phyloP scores from a whole-genome alignment of 2,113 vertebrate genomes.

The Trichomycterus rosablanca region DNA sequence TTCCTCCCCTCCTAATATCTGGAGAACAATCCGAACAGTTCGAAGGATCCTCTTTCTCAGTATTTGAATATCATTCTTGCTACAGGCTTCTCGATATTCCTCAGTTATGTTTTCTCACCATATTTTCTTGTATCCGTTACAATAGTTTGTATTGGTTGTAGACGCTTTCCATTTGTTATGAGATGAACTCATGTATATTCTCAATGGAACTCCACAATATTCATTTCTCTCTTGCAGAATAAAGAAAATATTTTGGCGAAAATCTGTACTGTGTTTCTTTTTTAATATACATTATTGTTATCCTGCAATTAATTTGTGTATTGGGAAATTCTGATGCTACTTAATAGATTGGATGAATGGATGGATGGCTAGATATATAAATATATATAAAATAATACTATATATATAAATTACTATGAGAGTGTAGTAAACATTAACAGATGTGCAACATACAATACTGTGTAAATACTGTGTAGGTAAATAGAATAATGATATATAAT shows the following conservation, averaged over 20 bases:
- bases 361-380: too few relatives aligned
- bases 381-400: too few relatives aligned
- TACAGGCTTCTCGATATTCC: constrained; percentile 53
- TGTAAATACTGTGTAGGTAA: too few relatives aligned
- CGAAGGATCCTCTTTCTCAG: constrained; percentile 61
- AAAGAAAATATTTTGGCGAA: constrained; percentile 72
- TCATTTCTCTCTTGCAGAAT: constrained; percentile 63
- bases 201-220: constrained; percentile 62
- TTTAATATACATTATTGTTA: too few relatives aligned
- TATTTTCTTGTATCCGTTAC: constrained; percentile 60
- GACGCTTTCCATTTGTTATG: constrained; percentile 60
- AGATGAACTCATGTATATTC: constrained; percentile 59
- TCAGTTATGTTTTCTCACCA: constrained; percentile 52
- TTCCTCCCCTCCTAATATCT: background rate
- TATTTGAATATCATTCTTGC: constrained; percentile 47
- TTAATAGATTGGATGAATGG: too few relatives aligned
- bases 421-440: too few relatives aligned
- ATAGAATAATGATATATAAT: too few relatives aligned
- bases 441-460: too few relatives aligned
- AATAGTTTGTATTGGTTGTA: constrained; percentile 66
- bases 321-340: too few relatives aligned
- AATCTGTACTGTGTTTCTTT: constrained; percentile 1
- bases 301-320: too few relatives aligned
- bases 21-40: too few relatives aligned
- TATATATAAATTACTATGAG: too few relatives aligned